Evolutionary conservation across 2,797 vertebrate genomes (phyloP).

Genomic region (Pseudomugil tenellus): DNA sequence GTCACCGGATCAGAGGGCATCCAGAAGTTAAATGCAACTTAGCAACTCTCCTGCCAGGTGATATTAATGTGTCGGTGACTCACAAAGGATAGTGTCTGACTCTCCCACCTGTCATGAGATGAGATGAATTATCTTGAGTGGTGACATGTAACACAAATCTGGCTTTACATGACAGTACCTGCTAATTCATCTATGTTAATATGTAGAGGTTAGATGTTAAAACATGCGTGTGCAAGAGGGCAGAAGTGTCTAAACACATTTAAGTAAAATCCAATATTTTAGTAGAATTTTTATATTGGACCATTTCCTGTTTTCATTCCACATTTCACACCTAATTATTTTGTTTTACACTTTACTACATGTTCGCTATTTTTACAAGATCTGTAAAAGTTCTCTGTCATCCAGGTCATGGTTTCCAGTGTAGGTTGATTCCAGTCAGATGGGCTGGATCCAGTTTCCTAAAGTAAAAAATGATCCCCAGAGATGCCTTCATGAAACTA

Average conservation of each 20-base stretch:
- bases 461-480: no score
- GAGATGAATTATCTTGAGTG: constrained; percentile 10
- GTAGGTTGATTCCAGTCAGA: no score
- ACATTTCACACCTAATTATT: not conserved
- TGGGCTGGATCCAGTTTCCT: no score
- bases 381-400: no score
- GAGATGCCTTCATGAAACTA: no score
- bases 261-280: not conserved
- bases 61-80: constrained; percentile 31
- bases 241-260: not conserved
- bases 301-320: not conserved
- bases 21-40: constrained; percentile 12
- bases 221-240: not conserved
- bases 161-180: not conserved
- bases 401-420: no score
- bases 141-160: not conserved
- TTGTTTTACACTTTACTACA: not conserved
- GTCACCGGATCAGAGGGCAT: constrained; percentile 1
- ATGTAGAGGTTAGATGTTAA: not conserved
- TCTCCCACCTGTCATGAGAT: constrained; percentile 20
- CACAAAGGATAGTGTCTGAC: constrained; percentile 18
- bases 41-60: constrained; percentile 12
- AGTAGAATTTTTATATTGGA: no score
- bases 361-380: no score
- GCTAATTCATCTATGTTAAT: not conserved